Evolutionary conservation across 2,113 vertebrate genomes (phyloP), one percentile per base, ranked within the genome.

Genomic region (Clinocottus analis): DNA sequence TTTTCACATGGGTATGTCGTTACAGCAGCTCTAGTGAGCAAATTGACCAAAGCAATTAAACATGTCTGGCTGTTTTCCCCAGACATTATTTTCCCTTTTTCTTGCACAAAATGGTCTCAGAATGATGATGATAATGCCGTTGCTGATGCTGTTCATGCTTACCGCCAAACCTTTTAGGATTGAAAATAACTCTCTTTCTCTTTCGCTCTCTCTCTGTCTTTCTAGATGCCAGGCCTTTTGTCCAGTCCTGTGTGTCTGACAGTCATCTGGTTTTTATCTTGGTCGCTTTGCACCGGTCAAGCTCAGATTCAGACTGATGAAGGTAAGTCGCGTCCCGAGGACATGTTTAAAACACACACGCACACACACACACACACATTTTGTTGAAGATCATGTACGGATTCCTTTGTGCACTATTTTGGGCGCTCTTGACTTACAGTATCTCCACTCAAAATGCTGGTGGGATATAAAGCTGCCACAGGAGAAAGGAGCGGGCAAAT

Each of bases 181-280:
- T 73, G 14, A 39, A 59, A 70, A 45, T 39, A 23, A 68, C 41
- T 43, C 55, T 16, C 25, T 29, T 33, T 29, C 51, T 39, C 33
- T 53, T 13, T 45, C 27, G 41, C 59, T 41, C 55, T n/a, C 25
- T 27, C 51, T 25, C 10, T 82, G 0, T 68, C 53, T 37, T 5
- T 85, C 37, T 47, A 92, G 90, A 92, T 93, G 90, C 91, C 87
- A 85, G 89, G 80, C 84, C 87, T 85, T 85, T 85, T 89, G 88
- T 88, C 86, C 83, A 88, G 86, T 86, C 85, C 88, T 92, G 83
- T 87, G 81, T 89, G 82, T 91, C 82, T 92, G 89, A 92, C 88
- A 89, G 89, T 92, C 89, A 89, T 93, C 90, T 93, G 90, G 66
- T 89, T 93, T 87, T 77, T 93, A 56, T 92, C 89, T 66, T 92